These are phyloP conservation scores for Zaprionus bogoriensis DNA, from an alignment of 2,888 invertebrate genomes.

Conservation along the genomic window DNA sequence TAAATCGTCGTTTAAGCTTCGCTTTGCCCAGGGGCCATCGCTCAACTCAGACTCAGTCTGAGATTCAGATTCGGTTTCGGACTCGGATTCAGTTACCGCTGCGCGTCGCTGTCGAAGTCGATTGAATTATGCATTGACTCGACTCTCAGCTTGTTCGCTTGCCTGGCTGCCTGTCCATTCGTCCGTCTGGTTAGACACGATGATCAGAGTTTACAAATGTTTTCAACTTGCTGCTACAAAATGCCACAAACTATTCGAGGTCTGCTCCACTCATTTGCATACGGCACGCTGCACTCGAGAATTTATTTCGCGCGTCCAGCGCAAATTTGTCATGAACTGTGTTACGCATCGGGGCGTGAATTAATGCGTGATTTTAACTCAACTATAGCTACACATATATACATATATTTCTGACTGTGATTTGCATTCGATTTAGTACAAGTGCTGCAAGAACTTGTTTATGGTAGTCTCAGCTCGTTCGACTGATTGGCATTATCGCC, in stretches of 20 bases:
- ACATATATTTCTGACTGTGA: too few relatives aligned
- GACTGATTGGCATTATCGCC: neutral
- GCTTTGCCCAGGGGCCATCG: slow-evolving; percentile 34
- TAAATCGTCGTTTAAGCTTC: slow-evolving; percentile 51
- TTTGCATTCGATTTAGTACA: neutral
- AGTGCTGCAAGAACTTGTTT: neutral
- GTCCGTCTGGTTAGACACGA: slow-evolving; percentile 21
- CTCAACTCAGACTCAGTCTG: slow-evolving; percentile 1
- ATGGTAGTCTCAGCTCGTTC: too few relatives aligned
- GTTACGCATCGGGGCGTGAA: slow-evolving; percentile 14
- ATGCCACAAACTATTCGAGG: slow-evolving; percentile 27
- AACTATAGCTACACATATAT: neutral
- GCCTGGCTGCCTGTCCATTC: neutral
- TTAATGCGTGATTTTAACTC: neutral
- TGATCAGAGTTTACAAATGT: slow-evolving; percentile 50
- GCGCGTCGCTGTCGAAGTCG: too few relatives aligned
- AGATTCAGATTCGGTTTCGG: neutral
- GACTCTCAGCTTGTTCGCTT: neutral
- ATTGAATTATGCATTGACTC: slow-evolving; percentile 37
- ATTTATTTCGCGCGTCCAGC: slow-evolving; percentile 19
- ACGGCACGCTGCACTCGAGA: slow-evolving; percentile 23
- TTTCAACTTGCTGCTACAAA: slow-evolving; percentile 42
- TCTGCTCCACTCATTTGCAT: slow-evolving; percentile 41
- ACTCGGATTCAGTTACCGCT: too few relatives aligned
- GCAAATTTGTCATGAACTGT: slow-evolving; percentile 25